A percentile compares a stretch with the other conserved stretches of the same genome.
phyloP scores from a whole-genome alignment of 2,797 vertebrate species.

The Phalloptychus januarius region DNA sequence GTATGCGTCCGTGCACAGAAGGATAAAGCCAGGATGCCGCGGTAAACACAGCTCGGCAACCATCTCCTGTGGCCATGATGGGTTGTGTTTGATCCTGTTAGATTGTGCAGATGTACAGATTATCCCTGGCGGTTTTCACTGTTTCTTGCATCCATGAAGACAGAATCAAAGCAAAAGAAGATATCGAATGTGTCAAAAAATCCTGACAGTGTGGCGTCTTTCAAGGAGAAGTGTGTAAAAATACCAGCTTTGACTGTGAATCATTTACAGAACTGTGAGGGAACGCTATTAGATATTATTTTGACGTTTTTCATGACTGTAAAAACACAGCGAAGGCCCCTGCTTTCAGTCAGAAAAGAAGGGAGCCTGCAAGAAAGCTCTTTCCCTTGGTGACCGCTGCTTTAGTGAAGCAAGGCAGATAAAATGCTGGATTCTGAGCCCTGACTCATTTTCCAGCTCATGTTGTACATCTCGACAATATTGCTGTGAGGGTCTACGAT shows the following conservation, averaged over 20 bases:
- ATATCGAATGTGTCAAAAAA: slow-evolving; percentile 8
- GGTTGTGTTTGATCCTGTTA: slow-evolving; percentile 63
- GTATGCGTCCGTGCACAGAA: slow-evolving; percentile 53
- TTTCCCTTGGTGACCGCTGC: slow-evolving; percentile 68
- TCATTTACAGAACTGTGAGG: slow-evolving; percentile 24
- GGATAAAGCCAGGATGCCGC: slow-evolving; percentile 40
- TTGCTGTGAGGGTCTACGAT: slow-evolving; percentile 71
- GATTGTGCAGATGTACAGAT: slow-evolving; percentile 57
- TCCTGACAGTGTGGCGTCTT: background rate
- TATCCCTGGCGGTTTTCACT: slow-evolving; percentile 28
- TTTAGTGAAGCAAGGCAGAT: slow-evolving; percentile 81
- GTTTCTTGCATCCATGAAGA: slow-evolving; percentile 24
- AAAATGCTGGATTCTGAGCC: slow-evolving; percentile 74
- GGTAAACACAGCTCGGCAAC: slow-evolving; percentile 60
- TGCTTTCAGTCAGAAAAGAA: slow-evolving; percentile 51
- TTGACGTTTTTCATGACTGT: slow-evolving; percentile 19
- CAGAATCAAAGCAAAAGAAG: slow-evolving; percentile 31
- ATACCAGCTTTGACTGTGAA: slow-evolving; percentile 27
- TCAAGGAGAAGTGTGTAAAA: slow-evolving; percentile 23
- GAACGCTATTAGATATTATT: slow-evolving; percentile 29
- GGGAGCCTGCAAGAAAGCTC: slow-evolving; percentile 54
- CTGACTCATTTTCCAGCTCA: slow-evolving; percentile 75
- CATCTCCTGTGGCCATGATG: slow-evolving; percentile 54
- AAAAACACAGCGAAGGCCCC: slow-evolving; percentile 46
- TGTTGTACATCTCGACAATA: slow-evolving; percentile 64